These are phyloP conservation scores for Leiothrix lutea DNA, from an alignment of 2,113 vertebrate genomes.

Conservation along the genomic window DNA sequence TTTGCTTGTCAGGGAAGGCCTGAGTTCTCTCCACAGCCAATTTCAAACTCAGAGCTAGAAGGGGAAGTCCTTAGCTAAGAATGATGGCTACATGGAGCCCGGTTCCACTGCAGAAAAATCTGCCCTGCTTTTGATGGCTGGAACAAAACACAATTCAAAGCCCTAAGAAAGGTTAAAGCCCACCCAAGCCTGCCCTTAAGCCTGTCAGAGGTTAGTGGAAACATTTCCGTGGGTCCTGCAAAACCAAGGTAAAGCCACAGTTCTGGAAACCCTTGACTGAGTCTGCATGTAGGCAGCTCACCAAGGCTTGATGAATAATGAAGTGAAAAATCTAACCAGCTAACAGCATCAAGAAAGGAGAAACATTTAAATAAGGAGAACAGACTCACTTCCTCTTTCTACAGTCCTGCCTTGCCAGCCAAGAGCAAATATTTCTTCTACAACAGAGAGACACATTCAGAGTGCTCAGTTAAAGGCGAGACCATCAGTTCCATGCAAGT, in stretches of 20 bases:
- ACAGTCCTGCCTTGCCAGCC: not conserved
- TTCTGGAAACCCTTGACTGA: not conserved
- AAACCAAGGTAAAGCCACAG: not conserved
- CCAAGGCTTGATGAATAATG: not conserved
- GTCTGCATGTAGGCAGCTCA: not conserved
- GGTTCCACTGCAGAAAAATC: not conserved
- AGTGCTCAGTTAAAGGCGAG: not conserved
- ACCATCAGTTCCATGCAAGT: not conserved
- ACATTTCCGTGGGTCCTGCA: not conserved
- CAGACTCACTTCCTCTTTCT: not conserved
- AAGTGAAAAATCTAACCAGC: slow-evolving; percentile 9
- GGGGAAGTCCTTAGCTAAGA: not conserved
- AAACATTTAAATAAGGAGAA: slow-evolving; percentile 5
- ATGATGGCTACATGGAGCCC: not conserved
- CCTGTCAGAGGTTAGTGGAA: not conserved
- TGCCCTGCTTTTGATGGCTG: not conserved
- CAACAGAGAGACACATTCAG: not conserved
- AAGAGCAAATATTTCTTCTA: not conserved
- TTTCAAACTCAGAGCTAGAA: not conserved
- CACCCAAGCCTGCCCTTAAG: not conserved
- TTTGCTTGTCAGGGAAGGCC: not conserved
- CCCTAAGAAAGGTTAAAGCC: not conserved
- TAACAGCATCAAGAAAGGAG: not conserved
- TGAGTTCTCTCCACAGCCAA: not conserved
- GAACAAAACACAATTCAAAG: not conserved